Conservation (phyloP, 2,113 vertebrate species). For the Neotoma lepida region DNA sequence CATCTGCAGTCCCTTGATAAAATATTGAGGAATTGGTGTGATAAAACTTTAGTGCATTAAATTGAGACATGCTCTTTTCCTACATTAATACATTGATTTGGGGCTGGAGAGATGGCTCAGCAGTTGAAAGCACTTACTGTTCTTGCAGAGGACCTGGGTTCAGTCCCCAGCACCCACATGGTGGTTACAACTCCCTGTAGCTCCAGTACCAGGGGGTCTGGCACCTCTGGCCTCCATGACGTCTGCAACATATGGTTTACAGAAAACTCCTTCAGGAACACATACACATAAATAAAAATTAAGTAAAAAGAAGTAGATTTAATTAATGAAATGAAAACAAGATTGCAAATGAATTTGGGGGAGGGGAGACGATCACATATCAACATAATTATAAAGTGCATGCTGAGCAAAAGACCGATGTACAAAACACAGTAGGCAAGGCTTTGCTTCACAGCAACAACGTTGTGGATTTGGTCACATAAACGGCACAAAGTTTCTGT, state of each 20-base stretch:
- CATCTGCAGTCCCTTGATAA: neutral
- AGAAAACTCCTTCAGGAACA: neutral
- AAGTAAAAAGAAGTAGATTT: neutral
- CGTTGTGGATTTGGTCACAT: neutral
- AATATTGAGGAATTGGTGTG: neutral
- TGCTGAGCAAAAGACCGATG: neutral
- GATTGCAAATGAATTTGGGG: neutral
- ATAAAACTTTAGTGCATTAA: constrained; percentile 14
- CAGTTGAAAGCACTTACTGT: neutral
- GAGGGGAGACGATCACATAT: neutral
- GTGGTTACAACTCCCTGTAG: neutral
- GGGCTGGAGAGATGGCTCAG: neutral
- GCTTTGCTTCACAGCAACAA: neutral
- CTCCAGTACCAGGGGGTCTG: neutral
- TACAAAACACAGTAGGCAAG: too few species aligned
- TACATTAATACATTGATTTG: neutral
- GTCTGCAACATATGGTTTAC: neutral
- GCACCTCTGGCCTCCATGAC: neutral
- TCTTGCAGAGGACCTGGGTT: neutral
- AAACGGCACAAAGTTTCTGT: neutral
- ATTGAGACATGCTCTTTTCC: neutral
- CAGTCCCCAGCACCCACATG: neutral
- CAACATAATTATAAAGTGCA: neutral
- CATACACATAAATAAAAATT: neutral
- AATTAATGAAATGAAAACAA: constrained; percentile 29